Base-by-base conservation (phyloP, 2,888 invertebrate genomes). In the Cacoxenus indagator region DNA sequence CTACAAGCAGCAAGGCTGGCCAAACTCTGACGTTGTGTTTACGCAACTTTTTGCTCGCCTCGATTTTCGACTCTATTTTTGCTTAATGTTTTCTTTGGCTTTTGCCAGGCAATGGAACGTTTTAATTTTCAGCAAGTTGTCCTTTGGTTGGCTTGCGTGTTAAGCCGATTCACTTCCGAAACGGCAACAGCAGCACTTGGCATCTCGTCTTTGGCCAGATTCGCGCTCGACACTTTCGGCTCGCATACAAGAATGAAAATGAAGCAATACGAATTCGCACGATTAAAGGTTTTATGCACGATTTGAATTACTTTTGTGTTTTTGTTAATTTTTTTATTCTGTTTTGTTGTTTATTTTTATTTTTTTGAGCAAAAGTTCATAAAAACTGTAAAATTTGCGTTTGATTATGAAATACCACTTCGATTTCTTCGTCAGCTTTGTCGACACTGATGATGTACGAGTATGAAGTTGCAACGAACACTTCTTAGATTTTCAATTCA, bases 61-160 rank as follows among this genome's bases (percentile, higher is more conserved):
- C 48, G 48, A 6, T 48, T 31, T 19, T 29, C 55, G 17, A 66
- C 27, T 5, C n/a, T 17, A 51, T 55, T 67, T 67, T 48, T 45
- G 54, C 31, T 54, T 67, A 43, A 43, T 22, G 31, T 68, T 67
- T 68, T 43, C 67, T 46, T 62, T 54, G 51, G 45, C 57, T 14
- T 80, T 73, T 70, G 81, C 82, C 80, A 81, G 82, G 82, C 80
- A 82, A 82, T 74, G n/a, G n/a, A n/a, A n/a, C n/a, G 78, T 81
- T 81, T 81, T 82, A 82, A 82, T 81, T 81, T 82, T 75, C 78
- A 78, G 81, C 76, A 81, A 82, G 79, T 81, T 77, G 73, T 70
- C 51, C 51, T 51, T 51, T 51, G 19, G 69, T n/a, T n/a, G n/a
- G n/a, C n/a, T n/a, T n/a, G n/a, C n/a, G n/a, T n/a, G 37, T 37